Evolutionary conservation across 2,797 vertebrate species (phyloP), one percentile per base, ranked within the genome.

Genomic region (Gallirallus australis): DNA sequence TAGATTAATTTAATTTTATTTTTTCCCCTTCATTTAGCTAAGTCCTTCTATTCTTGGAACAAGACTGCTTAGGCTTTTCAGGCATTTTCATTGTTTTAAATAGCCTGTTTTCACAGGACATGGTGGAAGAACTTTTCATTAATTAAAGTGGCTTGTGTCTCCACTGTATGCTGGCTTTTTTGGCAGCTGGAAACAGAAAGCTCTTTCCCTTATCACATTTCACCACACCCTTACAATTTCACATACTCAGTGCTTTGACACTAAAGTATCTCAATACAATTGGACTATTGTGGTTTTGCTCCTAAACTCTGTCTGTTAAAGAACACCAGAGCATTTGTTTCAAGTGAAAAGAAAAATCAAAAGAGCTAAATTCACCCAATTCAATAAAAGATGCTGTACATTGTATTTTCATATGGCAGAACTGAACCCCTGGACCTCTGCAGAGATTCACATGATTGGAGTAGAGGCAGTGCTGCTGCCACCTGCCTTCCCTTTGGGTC

Each of bases 401-500:
- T 45, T 68, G 7, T 42, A 31, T 90, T 78, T 96, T 93, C 60
- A 30, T 61, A 42, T 20, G 45, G 30, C 31, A 82, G 79, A 91
- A 84, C 7, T 31, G 86, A 69, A 68, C 9, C 18, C 11, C 9
- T 10, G 11, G 69, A 90, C 57, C 50, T 91, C 50, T 69, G 50
- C 65, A 88, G 89, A 73, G 54, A 57, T 69, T 85, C 72, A 40
- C 8, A 48, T 59, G n/a, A 18, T 17, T 2, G 3, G 31, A 65
- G 15, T 12, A 65, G 16, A 85, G 71, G 45, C 31, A 78, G 21
- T n/a, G 69, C 64, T 93, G 25, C 28, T 73, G 56, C 48, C 83
- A 93, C 86, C 61, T 95, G 61, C 48, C 40, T 92, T 93, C 24
- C n/a, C 50, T 59, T 81, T 89, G 82, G 61, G 30, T 42, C 87